Evolutionary conservation across 2,888 invertebrate genomes (phyloP).

Genomic region (Abrostola tripartita): DNA sequence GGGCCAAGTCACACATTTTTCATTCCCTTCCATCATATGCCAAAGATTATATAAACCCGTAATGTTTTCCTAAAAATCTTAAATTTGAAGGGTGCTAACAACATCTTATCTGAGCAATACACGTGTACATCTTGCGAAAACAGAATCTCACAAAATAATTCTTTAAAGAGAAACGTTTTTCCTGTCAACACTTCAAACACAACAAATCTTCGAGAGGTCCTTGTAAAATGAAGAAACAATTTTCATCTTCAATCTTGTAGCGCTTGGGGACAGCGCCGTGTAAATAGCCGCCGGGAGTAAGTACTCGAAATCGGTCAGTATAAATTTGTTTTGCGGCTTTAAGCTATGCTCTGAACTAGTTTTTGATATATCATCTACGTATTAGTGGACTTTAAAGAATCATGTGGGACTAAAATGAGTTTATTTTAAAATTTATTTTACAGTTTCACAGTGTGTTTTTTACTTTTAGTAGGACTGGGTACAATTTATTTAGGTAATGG

Average conservation of each 20-base stretch:
- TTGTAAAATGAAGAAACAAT: conserved; percentile 34
- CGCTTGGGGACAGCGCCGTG: conserved; percentile 16
- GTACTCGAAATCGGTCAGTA: conserved; percentile 14
- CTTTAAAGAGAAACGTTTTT: background rate
- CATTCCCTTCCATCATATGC: too few species aligned
- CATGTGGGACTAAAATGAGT: too few species aligned
- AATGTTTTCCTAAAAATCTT: too few species aligned
- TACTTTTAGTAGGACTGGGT: conserved; percentile 14
- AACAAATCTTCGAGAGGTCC: conserved; percentile 21
- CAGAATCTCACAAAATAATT: too few species aligned
- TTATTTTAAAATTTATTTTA: conserved; percentile 10
- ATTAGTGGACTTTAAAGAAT: too few species aligned
- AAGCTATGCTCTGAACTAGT: background rate
- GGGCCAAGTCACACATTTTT: too few species aligned
- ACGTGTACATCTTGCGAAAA: too few species aligned
- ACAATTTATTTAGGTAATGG: too few species aligned
- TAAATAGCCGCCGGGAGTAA: conserved; percentile 32
- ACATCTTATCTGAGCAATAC: too few species aligned
- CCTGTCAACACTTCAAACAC: conserved; percentile 24
- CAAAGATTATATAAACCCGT: too few species aligned
- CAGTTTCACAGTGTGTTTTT: conserved; percentile 4
- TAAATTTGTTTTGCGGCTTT: conserved; percentile 31
- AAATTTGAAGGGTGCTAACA: too few species aligned
- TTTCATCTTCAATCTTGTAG: conserved; percentile 29
- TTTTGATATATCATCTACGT: too few species aligned